Conservation (phyloP, 2,888 invertebrate genomes). For the Parelbella ahira region DNA sequence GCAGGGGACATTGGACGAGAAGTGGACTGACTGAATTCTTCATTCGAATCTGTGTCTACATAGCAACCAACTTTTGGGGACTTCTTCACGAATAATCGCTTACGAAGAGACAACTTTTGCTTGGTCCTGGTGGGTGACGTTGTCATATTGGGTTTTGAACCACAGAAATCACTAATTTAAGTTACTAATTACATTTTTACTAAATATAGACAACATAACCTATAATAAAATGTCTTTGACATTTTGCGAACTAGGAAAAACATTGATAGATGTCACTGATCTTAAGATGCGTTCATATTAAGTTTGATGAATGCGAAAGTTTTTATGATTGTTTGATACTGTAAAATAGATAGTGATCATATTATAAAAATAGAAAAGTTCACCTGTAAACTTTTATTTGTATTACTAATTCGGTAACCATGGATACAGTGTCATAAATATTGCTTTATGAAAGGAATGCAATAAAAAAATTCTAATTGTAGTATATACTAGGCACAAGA, state of each 20-base stretch:
- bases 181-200: conserved; percentile 76
- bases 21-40: conserved; percentile 61
- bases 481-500: too few species aligned
- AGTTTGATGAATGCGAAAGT: too few species aligned
- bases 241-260: conserved; percentile 35
- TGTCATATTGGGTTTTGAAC: conserved; percentile 67
- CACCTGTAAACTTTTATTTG: neutral
- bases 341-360: too few species aligned
- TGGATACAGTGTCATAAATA: too few species aligned
- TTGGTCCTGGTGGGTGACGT: conserved; percentile 72
- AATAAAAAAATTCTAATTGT: too few species aligned
- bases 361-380: too few species aligned
- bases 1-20: conserved; percentile 74
- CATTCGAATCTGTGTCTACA: conserved; percentile 72
- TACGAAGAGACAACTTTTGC: conserved; percentile 73
- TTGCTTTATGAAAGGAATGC: too few species aligned
- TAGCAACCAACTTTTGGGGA: conserved; percentile 77
- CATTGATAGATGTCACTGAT: conserved; percentile 28
- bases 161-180: conserved; percentile 59
- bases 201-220: conserved; percentile 71
- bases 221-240: conserved; percentile 50
- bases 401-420: conserved; percentile 6
- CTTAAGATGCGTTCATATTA: conserved; percentile 29
- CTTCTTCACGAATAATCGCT: conserved; percentile 73
- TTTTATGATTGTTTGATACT: too few species aligned